phyloP scores from a whole-genome alignment of 2,113 vertebrate species.

The Rattus rattus region DNA sequence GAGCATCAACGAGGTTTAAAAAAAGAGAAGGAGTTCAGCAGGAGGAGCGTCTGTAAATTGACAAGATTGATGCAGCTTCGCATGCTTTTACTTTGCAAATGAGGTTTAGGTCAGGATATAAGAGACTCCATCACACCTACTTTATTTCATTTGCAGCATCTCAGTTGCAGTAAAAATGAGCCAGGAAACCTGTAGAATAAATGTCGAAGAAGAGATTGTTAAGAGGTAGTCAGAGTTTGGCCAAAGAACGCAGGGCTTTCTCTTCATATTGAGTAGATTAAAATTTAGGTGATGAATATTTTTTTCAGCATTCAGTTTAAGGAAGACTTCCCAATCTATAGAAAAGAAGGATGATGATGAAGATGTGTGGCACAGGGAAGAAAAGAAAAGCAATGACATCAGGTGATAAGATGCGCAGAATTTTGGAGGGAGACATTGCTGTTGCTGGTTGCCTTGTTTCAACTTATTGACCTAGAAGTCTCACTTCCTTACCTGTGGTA shows the following conservation, averaged over 20 bases:
- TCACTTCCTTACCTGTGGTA: background rate
- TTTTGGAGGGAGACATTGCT: background rate
- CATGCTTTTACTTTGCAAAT: background rate
- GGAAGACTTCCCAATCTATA: background rate
- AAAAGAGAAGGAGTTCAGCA: background rate
- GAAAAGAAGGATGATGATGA: background rate
- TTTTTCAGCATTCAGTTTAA: background rate
- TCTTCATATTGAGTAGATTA: background rate
- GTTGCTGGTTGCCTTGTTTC: background rate
- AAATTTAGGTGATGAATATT: background rate
- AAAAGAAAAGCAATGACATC: background rate
- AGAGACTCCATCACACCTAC: background rate
- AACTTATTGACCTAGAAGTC: background rate
- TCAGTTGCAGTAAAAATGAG: background rate
- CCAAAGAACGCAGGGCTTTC: background rate
- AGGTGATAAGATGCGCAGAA: background rate
- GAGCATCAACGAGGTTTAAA: background rate
- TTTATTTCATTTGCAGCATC: background rate
- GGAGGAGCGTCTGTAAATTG: background rate
- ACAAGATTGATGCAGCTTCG: background rate
- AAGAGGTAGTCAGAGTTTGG: background rate
- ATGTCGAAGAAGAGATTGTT: background rate
- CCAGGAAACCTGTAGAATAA: background rate
- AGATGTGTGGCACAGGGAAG: accelerated
- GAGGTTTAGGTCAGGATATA: background rate